Evolutionary conservation across 2,797 vertebrate genomes (phyloP), one percentile per base, ranked within the genome.

Genomic region (Trematomus bernacchii): DNA sequence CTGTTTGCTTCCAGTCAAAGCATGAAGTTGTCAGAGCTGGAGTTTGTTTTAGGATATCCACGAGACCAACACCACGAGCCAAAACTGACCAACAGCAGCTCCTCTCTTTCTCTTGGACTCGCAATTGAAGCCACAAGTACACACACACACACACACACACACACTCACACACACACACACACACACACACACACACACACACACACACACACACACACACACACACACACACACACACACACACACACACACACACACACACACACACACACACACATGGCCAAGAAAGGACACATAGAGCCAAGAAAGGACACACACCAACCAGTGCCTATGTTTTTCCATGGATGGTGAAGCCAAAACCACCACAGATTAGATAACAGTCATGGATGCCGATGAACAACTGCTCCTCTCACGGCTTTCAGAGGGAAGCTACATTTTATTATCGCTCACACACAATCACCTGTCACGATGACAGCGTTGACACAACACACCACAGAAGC

Each of bases 21-120:
- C 43, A 6, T 19, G 27, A 50, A 12, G 67, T 37, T 63, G 53
- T 77, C 66, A 40, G 57, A 57, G 57, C 15, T 42, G 2, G 44
- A 79, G 69, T 75, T 80, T 79, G 76, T 80, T 80, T 80, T 64
- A 68, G 76, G 74, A 80, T 77, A 80, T 66, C 66, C 68, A 78
- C 14, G 9, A 53, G 23, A 57, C 55, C 21, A 9, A 55, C 12
- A 23, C 58, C 23, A 6, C 8, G 30, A 73, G 18, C 48, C 82
- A 71, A 77, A 27, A 46, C 30, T 76, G 65, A 74, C 79, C 66
- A 3, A 30, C 64, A 21, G 66, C 63, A 72, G 68, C 55, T 37
- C 67, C 60, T 63, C 44, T 61, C 50, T 74, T 82, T 68, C 63
- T 42, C 77, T 66, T 57, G 57, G 67, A 71, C 43, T 43, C n/a